Conservation (phyloP, 1,140 invertebrate genomes). For the Thrips palmi region DNA sequence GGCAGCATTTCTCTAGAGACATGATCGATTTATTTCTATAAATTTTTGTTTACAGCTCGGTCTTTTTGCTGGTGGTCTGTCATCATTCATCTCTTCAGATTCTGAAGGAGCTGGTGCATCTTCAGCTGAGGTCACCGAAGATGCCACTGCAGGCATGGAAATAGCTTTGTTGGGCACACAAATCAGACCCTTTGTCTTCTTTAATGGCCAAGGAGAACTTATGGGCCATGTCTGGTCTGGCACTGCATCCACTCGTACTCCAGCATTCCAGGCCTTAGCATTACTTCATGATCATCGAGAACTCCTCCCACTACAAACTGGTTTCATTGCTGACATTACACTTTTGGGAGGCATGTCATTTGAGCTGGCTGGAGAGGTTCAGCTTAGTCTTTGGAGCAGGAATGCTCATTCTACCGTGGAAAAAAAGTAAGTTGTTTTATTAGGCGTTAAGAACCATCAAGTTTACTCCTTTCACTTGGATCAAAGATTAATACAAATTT, state of each 20-base stretch:
- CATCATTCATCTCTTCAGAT: slow-evolving; percentile 38
- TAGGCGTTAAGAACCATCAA: not conserved
- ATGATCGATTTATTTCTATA: too few species aligned
- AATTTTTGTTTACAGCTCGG: slow-evolving; percentile 37
- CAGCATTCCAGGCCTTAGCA: slow-evolving; percentile 54
- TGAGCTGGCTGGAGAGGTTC: slow-evolving; percentile 67
- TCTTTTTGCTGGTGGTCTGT: slow-evolving; percentile 60
- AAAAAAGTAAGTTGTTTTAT: slow-evolving; percentile 33
- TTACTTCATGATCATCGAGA: slow-evolving; percentile 56
- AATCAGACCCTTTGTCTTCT: slow-evolving; percentile 67
- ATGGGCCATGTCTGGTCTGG: slow-evolving; percentile 83
- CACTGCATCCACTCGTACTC: slow-evolving; percentile 58
- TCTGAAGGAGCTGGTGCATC: slow-evolving; percentile 23
- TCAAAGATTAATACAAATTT: slow-evolving; percentile 9
- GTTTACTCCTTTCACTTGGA: not conserved
- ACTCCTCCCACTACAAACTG: slow-evolving; percentile 48
- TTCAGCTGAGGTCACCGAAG: slow-evolving; percentile 24
- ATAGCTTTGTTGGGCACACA: slow-evolving; percentile 57
- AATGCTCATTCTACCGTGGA: slow-evolving; percentile 68
- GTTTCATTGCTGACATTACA: slow-evolving; percentile 48
- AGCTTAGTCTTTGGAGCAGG: slow-evolving; percentile 71
- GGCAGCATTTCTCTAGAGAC: too few species aligned
- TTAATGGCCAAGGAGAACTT: slow-evolving; percentile 62
- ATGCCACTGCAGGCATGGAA: slow-evolving; percentile 69
- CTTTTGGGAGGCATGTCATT: slow-evolving; percentile 56